phyloP scores from a whole-genome alignment of 1,140 invertebrate genomes.

The Drosophila rufa region DNA sequence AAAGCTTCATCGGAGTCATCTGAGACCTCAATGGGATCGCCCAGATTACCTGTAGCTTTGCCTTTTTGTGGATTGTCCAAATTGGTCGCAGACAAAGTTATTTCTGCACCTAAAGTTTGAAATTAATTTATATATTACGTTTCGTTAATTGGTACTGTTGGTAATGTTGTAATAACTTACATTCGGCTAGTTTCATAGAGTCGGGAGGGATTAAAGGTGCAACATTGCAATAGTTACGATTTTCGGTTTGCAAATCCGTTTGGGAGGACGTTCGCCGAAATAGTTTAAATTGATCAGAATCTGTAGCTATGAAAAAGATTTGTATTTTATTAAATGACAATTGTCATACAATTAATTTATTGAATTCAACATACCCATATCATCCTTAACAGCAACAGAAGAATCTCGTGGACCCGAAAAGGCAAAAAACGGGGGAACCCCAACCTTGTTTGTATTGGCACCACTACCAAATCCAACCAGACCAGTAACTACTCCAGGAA shows the following conservation, averaged over 20 bases:
- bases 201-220: conserved; percentile 77
- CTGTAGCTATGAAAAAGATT: conserved; percentile 23
- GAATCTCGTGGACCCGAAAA: conserved; percentile 20
- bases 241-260: conserved; percentile 28
- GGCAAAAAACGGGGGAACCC: conserved; percentile 50
- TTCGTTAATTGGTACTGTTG: background rate
- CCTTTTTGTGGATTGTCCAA: conserved; percentile 16
- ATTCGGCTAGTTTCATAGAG: conserved; percentile 50
- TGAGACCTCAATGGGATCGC: conserved; percentile 79
- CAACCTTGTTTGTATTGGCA: conserved; percentile 9
- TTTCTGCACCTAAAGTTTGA: background rate
- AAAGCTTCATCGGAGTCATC: conserved; percentile 66
- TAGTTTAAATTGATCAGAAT: conserved; percentile 10
- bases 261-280: background rate
- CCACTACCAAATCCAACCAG: conserved; percentile 37
- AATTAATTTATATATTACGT: background rate
- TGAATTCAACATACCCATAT: conserved; percentile 20
- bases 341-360: background rate
- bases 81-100: background rate
- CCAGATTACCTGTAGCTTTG: conserved; percentile 53
- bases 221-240: conserved; percentile 77
- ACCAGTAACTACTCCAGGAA: conserved; percentile 67
- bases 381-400: background rate
- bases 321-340: background rate
- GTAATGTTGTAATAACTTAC: conserved; percentile 14